Base-by-base conservation (phyloP, 2,797 vertebrate species). In the Odontamblyopus rebecca region DNA sequence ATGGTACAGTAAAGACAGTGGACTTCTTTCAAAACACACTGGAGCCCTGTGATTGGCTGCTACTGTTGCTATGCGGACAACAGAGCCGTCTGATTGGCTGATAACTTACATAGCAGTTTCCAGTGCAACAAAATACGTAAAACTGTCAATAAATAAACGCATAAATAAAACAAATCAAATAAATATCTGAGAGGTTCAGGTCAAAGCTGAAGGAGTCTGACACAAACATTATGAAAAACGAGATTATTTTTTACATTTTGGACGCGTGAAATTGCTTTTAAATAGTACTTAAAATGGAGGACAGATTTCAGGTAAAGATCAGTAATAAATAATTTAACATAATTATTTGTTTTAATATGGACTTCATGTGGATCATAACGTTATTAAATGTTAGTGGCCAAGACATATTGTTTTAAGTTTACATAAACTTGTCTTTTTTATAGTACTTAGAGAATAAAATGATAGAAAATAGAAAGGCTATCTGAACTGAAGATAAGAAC, bases 91-190 rank as follows among this genome's bases (percentile, higher is more conserved):
- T 73, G 77, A 73, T 72, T 75, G 3, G 72, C 81, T 67, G 80
- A 73, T n/a, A 48, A 66, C 41, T 66, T 66, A 50, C 44, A 65
- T 26, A 16, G 64, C 23, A 29, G 44, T 66, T 66, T 66, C 64
- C 44, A 66, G 44, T 66, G 64, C 44, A 29, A 66, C 64, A 51
- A 65, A 66, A 50, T 27, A 66, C 26, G n/a, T 51, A 51, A 50
- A 29, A 29, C 64, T 51, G 44, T 66, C 64, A 82, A 78, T 60
- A 75, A 29, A 79, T 68, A 66, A 82, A 70, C 74, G 54, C 71
- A 91, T 90, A 91, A 91, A 91, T 91, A 89, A 2, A 85, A 82
- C 54, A 76, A 79, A 73, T 75, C 51, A 23, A 70, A 73, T 77
- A 88, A 89, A 89, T 87, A 89, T 66, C 64, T 29, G 41, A 29